phyloP scores from a whole-genome alignment of 37 sponge, comb jelly and placozoan species.

The Diacarnus erythraeanus region DNA sequence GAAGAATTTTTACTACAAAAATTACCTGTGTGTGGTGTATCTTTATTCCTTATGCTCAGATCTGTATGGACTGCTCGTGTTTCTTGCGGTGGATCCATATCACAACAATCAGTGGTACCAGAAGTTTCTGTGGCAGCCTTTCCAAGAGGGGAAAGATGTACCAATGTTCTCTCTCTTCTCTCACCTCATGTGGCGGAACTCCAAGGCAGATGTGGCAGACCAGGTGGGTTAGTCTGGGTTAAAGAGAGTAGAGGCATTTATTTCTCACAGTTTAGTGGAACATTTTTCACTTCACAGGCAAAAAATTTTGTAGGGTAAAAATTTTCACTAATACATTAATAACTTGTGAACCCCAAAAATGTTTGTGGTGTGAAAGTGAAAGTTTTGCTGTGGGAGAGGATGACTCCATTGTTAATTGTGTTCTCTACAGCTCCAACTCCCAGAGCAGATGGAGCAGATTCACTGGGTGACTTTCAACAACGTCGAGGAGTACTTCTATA shows the following conservation, averaged over 20 bases:
- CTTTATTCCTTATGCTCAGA: constrained; percentile 28
- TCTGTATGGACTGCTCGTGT: constrained; percentile 80
- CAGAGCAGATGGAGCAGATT: constrained; percentile 55
- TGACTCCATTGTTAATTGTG: too few relatives aligned
- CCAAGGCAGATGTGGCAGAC: constrained; percentile 73
- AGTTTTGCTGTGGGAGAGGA: too few relatives aligned
- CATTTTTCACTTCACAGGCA: too few relatives aligned
- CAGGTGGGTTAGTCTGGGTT: constrained; percentile 45
- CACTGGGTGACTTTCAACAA: constrained; percentile 77
- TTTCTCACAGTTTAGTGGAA: neutral
- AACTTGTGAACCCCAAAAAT: neutral
- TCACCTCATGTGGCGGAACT: constrained; percentile 73
- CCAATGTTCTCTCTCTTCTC: constrained; percentile 62
- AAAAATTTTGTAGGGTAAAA: too few relatives aligned
- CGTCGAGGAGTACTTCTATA: constrained; percentile 76
- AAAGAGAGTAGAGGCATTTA: neutral
- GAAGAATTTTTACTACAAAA: too few relatives aligned
- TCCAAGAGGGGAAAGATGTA: constrained; percentile 8
- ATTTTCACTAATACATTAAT: neutral
- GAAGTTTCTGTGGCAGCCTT: constrained; percentile 52
- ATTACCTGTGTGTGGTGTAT: neutral
- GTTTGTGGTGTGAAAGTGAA: too few relatives aligned
- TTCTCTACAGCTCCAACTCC: constrained; percentile 61
- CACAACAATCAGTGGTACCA: constrained; percentile 38
- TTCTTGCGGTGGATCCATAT: constrained; percentile 72